These are phyloP conservation scores for Strigamia maritima DNA, from an alignment of 2,888 invertebrate species.

Conservation along the genomic window DNA sequence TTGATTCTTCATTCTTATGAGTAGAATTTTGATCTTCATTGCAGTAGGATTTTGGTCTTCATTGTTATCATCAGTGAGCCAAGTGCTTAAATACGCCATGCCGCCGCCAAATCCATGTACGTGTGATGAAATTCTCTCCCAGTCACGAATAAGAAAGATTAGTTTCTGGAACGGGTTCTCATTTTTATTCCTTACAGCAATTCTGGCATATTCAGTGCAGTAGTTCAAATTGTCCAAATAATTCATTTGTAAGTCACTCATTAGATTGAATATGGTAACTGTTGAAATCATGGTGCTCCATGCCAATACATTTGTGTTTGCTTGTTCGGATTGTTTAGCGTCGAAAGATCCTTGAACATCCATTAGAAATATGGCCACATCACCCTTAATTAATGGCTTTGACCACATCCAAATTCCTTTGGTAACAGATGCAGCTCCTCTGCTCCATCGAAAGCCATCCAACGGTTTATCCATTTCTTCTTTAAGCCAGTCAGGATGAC, in stretches of 20 bases:
- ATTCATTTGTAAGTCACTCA: not conserved
- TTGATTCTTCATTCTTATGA: not conserved
- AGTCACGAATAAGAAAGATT: too few species aligned
- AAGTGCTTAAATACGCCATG: not conserved
- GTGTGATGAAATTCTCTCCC: not conserved
- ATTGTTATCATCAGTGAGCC: not conserved
- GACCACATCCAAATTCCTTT: not conserved
- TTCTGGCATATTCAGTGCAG: not conserved
- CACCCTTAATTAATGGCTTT: not conserved
- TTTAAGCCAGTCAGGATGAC: not conserved
- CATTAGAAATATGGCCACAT: not conserved
- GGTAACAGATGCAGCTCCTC: not conserved
- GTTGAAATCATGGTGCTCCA: not conserved
- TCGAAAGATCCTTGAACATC: not conserved
- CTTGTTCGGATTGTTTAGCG: not conserved
- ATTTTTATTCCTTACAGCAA: not conserved
- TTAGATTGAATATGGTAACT: not conserved
- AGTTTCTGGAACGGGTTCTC: not conserved
- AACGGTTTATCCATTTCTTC: not conserved
- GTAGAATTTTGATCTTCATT: not conserved
- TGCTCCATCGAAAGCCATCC: not conserved
- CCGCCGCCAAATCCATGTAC: not conserved
- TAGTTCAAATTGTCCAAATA: not conserved
- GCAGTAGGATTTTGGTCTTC: not conserved
- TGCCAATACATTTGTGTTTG: not conserved